Percentiles rank a stretch among this genome's conserved stretches.
phyloP scores from a whole-genome alignment of 37 sponge, comb jelly and placozoan species.

The Ianthella basta region DNA sequence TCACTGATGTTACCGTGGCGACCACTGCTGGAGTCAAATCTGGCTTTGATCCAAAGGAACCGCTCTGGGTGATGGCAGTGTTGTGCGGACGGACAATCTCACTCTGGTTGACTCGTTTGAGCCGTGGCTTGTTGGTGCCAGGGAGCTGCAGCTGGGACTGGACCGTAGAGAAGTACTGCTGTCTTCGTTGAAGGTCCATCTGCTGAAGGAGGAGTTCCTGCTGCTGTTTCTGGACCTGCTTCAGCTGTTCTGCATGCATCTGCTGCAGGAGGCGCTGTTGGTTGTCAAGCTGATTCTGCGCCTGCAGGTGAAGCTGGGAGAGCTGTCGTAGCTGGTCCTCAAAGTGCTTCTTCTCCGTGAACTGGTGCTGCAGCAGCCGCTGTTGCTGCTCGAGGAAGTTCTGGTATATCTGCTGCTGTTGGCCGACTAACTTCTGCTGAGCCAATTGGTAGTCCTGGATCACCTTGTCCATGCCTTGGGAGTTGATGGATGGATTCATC shows the following conservation, averaged over 20 bases:
- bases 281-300: constrained; percentile 71
- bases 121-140: neutral
- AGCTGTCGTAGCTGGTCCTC: constrained; percentile 76
- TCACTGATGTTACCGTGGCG: neutral
- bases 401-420: constrained; percentile 40
- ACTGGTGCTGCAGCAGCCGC: constrained; percentile 39
- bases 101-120: neutral
- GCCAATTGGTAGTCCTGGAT: constrained; percentile 23
- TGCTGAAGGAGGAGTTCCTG: constrained; percentile 50
- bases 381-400: constrained; percentile 52
- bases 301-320: constrained; percentile 50
- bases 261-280: constrained; percentile 65
- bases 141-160: neutral
- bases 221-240: constrained; percentile 66
- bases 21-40: neutral
- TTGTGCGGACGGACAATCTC: constrained; percentile 24
- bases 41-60: neutral
- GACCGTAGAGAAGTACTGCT: constrained; percentile 9
- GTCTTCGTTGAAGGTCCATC: constrained; percentile 23
- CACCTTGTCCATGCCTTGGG: constrained; percentile 71
- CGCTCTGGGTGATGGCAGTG: constrained; percentile 11
- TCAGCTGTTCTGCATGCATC: constrained; percentile 65
- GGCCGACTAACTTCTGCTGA: neutral
- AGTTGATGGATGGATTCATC: constrained; percentile 47
- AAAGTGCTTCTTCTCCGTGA: constrained; percentile 43